Evolutionary conservation across 2,888 invertebrate species (phyloP), one percentile per base, ranked within the genome.

Genomic region (Caenorhabditis doughertyi): DNA sequence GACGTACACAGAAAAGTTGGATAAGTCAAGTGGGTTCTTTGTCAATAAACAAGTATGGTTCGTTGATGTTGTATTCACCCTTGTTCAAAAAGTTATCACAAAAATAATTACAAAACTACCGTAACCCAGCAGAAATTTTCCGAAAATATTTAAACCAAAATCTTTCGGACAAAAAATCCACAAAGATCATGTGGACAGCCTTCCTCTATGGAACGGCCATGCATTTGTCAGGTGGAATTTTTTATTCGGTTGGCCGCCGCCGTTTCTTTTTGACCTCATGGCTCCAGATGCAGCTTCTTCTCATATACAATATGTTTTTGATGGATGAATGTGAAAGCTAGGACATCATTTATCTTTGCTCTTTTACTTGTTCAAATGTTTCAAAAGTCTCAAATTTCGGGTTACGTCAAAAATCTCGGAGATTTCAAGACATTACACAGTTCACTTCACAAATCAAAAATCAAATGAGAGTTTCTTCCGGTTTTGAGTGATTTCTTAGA

Each of bases 181-280:
- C n/a, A 21, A 32, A 56, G 56, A 56, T 55, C 53, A 27, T 55
- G 53, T 55, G 53, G n/a, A 27, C 13, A n/a, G 29, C 13, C 2
- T 18, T 7, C 11, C 2, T 23, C 21, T 60, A 13, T 2, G 39
- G 56, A 70, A 70, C 70, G 56, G 44, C 55, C 58, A 60, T 71
- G 49, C 71, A 71, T 58, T 72, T 51, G 72, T 72, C 72, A 73
- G 55, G 55, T 73, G 42, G 51, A 70, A 70, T 53, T 73, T 64
- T 44, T 44, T 44, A 44, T 44, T 35, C 68, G 56, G 51, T 39
- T 23, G 23, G 64, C 11, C 51, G 23, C 60, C 49, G 16, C 25
- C 18, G 18, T 16, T 9, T 25, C 29, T 49, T 51, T 18, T 64
- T 55, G 70, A 44, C 47, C 47, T 62, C 62, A 44, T 21, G 35